phyloP scores from a whole-genome alignment of 2,113 vertebrate genomes.

The Alces alces region DNA sequence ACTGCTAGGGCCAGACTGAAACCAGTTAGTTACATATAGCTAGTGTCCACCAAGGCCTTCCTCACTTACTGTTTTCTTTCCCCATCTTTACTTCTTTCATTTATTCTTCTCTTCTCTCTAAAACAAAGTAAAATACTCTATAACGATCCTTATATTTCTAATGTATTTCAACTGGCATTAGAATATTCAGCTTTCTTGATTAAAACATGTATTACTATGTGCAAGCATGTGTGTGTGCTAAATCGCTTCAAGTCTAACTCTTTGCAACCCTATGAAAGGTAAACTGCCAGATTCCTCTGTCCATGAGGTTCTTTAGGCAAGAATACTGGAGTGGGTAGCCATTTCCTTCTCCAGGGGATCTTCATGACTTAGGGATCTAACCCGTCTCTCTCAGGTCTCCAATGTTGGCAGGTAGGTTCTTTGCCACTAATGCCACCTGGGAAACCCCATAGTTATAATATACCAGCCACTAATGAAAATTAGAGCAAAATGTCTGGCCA shows the following conservation, averaged over 20 bases:
- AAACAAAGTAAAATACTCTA: not conserved
- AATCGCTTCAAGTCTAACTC: not conserved
- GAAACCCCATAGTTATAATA: not conserved
- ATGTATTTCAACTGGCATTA: not conserved
- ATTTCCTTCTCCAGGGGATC: not conserved
- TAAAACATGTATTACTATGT: not conserved
- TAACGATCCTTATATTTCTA: not conserved
- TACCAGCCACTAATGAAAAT: not conserved
- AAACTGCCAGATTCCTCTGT: not conserved
- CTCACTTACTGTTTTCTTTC: not conserved
- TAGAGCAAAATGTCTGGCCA: not conserved
- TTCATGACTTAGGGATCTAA: not conserved
- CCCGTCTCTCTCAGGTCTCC: not conserved
- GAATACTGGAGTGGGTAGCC: not conserved
- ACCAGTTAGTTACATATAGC: not conserved
- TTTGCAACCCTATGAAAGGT: not conserved
- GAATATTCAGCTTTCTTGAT: conserved; percentile 34
- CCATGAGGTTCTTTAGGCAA: not conserved
- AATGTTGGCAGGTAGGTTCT: not conserved
- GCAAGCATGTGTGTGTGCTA: not conserved
- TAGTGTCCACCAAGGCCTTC: not conserved
- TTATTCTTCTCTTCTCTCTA: not conserved
- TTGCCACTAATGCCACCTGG: not conserved
- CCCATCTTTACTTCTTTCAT: not conserved
- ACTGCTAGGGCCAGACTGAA: not conserved